These are phyloP conservation scores for Microtus agrestis DNA, from an alignment of 2,797 vertebrate genomes.

Conservation along the genomic window DNA sequence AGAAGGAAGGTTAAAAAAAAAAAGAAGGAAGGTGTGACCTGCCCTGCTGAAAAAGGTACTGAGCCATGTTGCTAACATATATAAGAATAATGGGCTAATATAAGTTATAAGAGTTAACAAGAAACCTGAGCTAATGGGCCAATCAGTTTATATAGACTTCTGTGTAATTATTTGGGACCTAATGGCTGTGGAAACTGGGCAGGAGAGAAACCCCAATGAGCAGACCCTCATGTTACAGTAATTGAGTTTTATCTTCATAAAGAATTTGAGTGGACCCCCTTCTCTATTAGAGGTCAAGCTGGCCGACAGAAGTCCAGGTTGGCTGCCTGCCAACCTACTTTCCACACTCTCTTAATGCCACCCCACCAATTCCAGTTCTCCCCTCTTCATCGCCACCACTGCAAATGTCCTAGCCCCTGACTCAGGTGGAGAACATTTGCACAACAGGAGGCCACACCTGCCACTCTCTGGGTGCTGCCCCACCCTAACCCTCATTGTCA, in stretches of 20 bases:
- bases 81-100: too few relatives aligned
- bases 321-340: background rate
- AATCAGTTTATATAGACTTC: too few relatives aligned
- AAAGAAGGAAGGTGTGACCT: too few relatives aligned
- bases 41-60: too few relatives aligned
- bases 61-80: too few relatives aligned
- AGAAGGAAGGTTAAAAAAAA: too few relatives aligned
- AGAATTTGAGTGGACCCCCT: background rate
- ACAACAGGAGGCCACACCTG: background rate
- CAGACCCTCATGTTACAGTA: too few relatives aligned
- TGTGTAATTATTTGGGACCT: too few relatives aligned
- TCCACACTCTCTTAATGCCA: background rate
- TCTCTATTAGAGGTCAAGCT: background rate
- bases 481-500: background rate
- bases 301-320: background rate
- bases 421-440: background rate
- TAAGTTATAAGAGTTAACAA: too few relatives aligned
- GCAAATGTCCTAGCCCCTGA: background rate
- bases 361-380: background rate
- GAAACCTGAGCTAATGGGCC: too few relatives aligned
- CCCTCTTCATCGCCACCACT: background rate
- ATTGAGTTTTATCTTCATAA: background rate
- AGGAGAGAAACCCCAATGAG: too few relatives aligned
- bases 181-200: too few relatives aligned
- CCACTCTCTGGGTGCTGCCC: background rate